These are phyloP conservation scores for Wiebesia pumilae DNA, from an alignment of 1,140 invertebrate species.

Conservation along the genomic window DNA sequence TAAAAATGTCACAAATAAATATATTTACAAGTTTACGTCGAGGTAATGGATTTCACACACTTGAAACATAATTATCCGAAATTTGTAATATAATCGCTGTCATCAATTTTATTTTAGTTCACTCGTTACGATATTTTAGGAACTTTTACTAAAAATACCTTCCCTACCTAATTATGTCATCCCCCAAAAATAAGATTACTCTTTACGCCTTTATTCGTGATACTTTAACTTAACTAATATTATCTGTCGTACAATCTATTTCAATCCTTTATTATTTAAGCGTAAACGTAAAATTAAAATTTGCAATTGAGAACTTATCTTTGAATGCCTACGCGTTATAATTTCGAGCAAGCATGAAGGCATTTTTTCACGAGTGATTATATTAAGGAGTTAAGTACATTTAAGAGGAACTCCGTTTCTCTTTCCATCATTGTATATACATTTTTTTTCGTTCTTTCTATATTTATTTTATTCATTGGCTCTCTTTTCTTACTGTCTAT, in stretches of 20 bases:
- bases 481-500: neutral
- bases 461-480: neutral
- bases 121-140: conserved; percentile 3
- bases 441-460: neutral
- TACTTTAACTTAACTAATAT: neutral
- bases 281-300: neutral
- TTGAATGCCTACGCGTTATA: neutral
- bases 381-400: neutral
- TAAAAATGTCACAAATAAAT: no score
- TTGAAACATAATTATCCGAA: no score
- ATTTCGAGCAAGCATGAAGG: neutral
- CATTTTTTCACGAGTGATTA: neutral
- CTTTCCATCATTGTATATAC: neutral
- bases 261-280: neutral
- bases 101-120: conserved; percentile 3
- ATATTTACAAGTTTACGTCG: no score
- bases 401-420: neutral
- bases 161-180: conserved; percentile 15
- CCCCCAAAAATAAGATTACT: conserved; percentile 7
- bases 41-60: no score
- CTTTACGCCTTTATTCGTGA: neutral
- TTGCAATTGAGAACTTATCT: neutral
- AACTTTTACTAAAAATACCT: conserved; percentile 41
- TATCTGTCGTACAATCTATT: neutral
- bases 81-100: neutral